Conservation (phyloP, 2,888 invertebrate genomes). For the Troides helena region DNA sequence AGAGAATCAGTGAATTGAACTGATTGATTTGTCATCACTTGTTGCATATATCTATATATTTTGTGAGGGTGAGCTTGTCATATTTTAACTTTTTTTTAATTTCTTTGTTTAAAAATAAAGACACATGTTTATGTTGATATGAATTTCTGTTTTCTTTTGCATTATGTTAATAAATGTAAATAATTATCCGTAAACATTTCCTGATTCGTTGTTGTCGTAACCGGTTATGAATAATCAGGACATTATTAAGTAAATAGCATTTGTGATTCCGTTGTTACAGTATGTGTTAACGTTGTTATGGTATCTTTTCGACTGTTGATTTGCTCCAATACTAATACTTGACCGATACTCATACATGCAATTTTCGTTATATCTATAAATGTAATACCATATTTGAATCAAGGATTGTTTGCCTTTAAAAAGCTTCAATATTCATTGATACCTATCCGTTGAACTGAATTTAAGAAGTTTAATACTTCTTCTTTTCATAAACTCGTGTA, state of each 20-base stretch:
- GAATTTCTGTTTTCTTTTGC: constrained; percentile 8
- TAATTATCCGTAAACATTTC: constrained; percentile 12
- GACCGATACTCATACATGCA: too few species aligned
- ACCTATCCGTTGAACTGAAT: too few species aligned
- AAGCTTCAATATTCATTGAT: too few species aligned
- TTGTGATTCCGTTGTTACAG: background rate
- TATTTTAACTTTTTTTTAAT: background rate
- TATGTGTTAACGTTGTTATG: background rate
- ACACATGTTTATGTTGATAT: background rate
- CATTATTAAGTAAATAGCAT: constrained; percentile 1
- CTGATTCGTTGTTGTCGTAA: constrained; percentile 8
- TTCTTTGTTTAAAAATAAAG: constrained; percentile 8
- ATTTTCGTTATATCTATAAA: too few species aligned
- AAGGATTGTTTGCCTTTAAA: too few species aligned
- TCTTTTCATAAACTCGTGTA: too few species aligned
- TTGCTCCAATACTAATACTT: background rate
- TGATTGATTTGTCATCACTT: too few species aligned
- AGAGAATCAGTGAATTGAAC: too few species aligned
- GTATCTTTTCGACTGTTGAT: background rate
- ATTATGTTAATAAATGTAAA: constrained; percentile 9
- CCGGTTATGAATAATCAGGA: constrained; percentile 20
- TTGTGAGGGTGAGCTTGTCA: background rate
- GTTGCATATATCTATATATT: background rate
- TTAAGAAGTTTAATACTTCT: too few species aligned
- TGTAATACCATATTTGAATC: too few species aligned